Base-by-base conservation (phyloP, 2,888 invertebrate genomes). In the Drosophila heteroneura region DNA sequence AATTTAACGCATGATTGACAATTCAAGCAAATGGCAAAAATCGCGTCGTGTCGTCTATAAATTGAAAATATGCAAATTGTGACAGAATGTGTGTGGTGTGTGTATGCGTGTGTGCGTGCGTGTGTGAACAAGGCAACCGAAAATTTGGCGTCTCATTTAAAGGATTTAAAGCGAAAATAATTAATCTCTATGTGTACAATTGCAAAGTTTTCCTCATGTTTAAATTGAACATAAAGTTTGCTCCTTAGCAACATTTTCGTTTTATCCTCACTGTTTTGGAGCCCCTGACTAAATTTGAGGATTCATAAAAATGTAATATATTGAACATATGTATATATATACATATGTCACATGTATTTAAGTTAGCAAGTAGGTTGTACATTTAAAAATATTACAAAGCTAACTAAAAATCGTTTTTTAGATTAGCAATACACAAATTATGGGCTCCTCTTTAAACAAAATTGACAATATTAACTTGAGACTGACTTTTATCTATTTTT, bases 1-100 rank as follows among this genome's bases (percentile, higher is more conserved):
- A 82, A 92, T 91, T 90, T 89, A 79, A 83, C 78, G 91, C 82
- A 80, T 86, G 92, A 91, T 90, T 91, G 90, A 81, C 83, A 79
- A 59, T 70, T 63, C 58, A 53, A 72, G 37, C 53, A 56, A 77
- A 68, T 72, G 69, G 53, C 76, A 74, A 61, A 71, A 47, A 81
- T 68, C 66, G 70, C 66, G 54, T 59, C 61, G 63, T 63, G 19
- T 65, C 67, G 61, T 59, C 44, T 30, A 53, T 61, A 76, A 82
- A 82, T 72, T 80, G 66, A 82, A 87, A 85, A 90, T 90, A 91
- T 90, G 86, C 73, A 91, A 90, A 90, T 86, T 70, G 68, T 57
- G 68, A 59, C 22, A 33, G 32, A 49, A 26, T 2, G 19, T 16
- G 32, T 47, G 14, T 28, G 14, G 33, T 49, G 39, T n/a, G 54